Evolutionary conservation across 2,113 vertebrate species (phyloP).

Genomic region (Tachysurus vachellii): DNA sequence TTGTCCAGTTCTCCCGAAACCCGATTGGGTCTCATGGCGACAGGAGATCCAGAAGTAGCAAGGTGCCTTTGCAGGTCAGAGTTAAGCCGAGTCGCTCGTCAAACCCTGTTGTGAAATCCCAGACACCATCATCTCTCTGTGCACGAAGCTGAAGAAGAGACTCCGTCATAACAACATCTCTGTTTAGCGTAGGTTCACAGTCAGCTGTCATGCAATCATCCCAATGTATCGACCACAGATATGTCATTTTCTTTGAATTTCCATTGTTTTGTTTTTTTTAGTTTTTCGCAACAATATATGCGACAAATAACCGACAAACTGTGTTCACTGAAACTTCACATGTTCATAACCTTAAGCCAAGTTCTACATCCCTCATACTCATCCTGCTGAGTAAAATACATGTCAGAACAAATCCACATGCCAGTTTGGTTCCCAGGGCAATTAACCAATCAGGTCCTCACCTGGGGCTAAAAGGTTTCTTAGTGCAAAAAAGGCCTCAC

Average conservation of each 20-base stretch:
- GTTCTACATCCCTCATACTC: not conserved
- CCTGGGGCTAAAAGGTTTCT: conserved; percentile 56
- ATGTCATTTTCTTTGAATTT: not conserved
- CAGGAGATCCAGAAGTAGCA: conserved; percentile 38
- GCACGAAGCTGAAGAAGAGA: not conserved
- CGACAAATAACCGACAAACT: not conserved
- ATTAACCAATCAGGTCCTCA: conserved; percentile 54
- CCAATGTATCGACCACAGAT: not conserved
- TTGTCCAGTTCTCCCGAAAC: conserved; percentile 47
- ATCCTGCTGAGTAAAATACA: conserved; percentile 39
- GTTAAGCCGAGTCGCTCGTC: not conserved
- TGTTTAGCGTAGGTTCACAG: not conserved
- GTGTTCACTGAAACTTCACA: not conserved
- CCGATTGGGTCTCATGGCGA: conserved; percentile 48
- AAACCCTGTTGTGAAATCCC: not conserved
- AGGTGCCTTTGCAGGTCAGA: conserved; percentile 18
- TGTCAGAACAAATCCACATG: conserved; percentile 19
- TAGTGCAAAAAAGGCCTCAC: conserved; percentile 31
- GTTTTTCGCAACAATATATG: not conserved
- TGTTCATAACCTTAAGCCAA: not conserved
- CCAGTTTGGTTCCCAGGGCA: conserved; percentile 50
- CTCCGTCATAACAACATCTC: not conserved
- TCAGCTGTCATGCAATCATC: not conserved
- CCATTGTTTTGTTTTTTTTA: not conserved
- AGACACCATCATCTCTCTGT: not conserved